These are phyloP conservation scores for Zaprionus ornatus DNA, from an alignment of 1,140 invertebrate species.

Conservation along the genomic window DNA sequence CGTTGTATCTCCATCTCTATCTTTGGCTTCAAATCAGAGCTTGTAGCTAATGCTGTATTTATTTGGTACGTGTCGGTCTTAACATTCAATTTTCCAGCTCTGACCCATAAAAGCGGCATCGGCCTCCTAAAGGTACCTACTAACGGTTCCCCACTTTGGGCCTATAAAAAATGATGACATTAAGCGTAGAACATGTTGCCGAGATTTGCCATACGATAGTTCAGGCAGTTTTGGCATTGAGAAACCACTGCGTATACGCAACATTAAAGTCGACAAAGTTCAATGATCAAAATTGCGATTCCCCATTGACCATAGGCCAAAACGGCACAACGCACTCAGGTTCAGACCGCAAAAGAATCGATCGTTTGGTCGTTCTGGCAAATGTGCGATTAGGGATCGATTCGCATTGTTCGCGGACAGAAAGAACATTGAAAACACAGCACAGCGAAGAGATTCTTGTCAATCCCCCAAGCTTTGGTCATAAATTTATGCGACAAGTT, in stretches of 20 bases:
- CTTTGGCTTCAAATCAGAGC: background rate
- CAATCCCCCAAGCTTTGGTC: slow-evolving; percentile 5
- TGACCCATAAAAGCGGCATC: slow-evolving; percentile 14
- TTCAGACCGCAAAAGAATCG: slow-evolving; percentile 19
- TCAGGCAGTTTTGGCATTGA: slow-evolving; percentile 7
- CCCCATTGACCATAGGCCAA: slow-evolving; percentile 58
- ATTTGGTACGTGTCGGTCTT: slow-evolving; percentile 56
- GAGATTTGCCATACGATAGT: slow-evolving; percentile 13
- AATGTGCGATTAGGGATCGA: slow-evolving; percentile 47
- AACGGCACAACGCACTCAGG: slow-evolving; percentile 49
- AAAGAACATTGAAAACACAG: background rate
- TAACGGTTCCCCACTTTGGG: slow-evolving; percentile 5
- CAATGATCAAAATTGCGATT: slow-evolving; percentile 39
- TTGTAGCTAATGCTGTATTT: slow-evolving; percentile 4
- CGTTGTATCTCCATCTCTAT: slow-evolving; percentile 2
- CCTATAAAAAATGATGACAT: slow-evolving; percentile 32
- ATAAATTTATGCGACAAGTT: slow-evolving; percentile 24
- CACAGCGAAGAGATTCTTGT: slow-evolving; percentile 34
- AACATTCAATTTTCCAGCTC: slow-evolving; percentile 68
- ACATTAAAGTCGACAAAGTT: slow-evolving; percentile 19
- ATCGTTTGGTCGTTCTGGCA: slow-evolving; percentile 33
- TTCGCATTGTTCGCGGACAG: slow-evolving; percentile 21
- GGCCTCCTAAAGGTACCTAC: slow-evolving; percentile 9
- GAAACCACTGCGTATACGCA: slow-evolving; percentile 57
- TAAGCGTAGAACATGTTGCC: slow-evolving; percentile 29